Conservation (phyloP, 2,797 vertebrate species). For the Trematomus bernacchii region DNA sequence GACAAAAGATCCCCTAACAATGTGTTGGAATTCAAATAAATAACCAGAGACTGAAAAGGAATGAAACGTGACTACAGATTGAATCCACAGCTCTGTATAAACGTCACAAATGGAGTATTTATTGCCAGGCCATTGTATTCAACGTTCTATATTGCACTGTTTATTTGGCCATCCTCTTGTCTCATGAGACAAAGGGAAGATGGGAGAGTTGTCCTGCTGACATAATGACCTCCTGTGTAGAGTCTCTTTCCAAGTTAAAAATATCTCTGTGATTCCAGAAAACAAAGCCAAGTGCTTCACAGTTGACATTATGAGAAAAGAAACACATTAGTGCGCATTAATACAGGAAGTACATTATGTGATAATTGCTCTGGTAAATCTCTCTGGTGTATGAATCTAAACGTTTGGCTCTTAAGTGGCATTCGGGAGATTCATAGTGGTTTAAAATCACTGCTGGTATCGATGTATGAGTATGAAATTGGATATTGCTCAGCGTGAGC, state of each 20-base stretch:
- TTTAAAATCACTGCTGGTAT: background rate
- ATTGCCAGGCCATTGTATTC: background rate
- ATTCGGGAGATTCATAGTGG: slow-evolving; percentile 13
- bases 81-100: background rate
- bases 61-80: background rate
- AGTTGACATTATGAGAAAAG: slow-evolving; percentile 32
- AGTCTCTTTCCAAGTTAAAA: slow-evolving; percentile 21
- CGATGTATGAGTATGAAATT: background rate
- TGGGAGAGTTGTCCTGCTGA: slow-evolving; percentile 23
- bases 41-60: background rate
- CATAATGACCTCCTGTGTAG: slow-evolving; percentile 25
- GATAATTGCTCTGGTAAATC: slow-evolving; percentile 3
- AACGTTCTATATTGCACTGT: background rate
- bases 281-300: slow-evolving; percentile 25
- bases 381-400: background rate
- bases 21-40: slow-evolving; percentile 8
- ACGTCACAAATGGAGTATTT: background rate
- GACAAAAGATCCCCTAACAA: background rate
- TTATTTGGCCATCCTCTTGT: background rate
- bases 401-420: background rate
- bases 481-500: background rate
- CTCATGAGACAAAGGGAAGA: slow-evolving; percentile 10
- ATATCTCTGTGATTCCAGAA: slow-evolving; percentile 25
- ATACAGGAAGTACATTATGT: background rate
- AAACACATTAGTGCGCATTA: slow-evolving; percentile 31